A percentile compares a stretch with the other conserved stretches of the same genome.
phyloP scores from a whole-genome alignment of 1,140 invertebrate species.

The Hylyphantes graminicola region DNA sequence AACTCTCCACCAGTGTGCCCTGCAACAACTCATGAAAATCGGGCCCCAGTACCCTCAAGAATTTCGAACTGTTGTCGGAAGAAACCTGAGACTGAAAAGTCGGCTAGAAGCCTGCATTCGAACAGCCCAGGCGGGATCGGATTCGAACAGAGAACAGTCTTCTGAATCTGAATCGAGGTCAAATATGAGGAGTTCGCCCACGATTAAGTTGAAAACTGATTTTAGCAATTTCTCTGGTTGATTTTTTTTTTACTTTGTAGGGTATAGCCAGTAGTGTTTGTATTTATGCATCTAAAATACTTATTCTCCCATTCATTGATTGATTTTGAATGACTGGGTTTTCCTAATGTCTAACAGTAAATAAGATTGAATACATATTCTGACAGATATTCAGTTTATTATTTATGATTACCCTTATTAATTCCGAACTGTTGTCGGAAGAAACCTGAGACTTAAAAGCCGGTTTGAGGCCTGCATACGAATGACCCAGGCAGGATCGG shows the following conservation, averaged over 20 bases:
- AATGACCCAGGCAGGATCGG: conserved; percentile 67
- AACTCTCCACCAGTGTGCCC: conserved; percentile 84
- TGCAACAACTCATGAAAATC: conserved; percentile 89
- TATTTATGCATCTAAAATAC: too few species aligned
- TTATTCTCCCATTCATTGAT: too few species aligned
- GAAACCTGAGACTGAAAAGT: conserved; percentile 79
- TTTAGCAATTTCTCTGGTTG: conserved; percentile 82
- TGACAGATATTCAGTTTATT: too few species aligned
- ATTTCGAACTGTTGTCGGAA: conserved; percentile 89
- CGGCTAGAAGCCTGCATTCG: conserved; percentile 88
- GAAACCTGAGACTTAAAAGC: too few species aligned
- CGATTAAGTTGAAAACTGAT: conserved; percentile 95
- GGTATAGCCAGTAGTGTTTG: too few species aligned
- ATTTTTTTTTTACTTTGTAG: neutral
- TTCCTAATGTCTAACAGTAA: too few species aligned
- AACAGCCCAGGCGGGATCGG: conserved; percentile 67
- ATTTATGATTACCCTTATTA: too few species aligned
- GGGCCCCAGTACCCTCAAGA: conserved; percentile 91
- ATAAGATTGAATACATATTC: too few species aligned
- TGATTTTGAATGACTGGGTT: too few species aligned
- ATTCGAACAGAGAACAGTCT: conserved; percentile 56
- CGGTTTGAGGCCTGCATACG: conserved; percentile 70
- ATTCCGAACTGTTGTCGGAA: too few species aligned
- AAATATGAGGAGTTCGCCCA: conserved; percentile 75
- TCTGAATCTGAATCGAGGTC: conserved; percentile 54